Evolutionary conservation across 2,888 invertebrate species (phyloP).

Genomic region (Molanna angustata): DNA sequence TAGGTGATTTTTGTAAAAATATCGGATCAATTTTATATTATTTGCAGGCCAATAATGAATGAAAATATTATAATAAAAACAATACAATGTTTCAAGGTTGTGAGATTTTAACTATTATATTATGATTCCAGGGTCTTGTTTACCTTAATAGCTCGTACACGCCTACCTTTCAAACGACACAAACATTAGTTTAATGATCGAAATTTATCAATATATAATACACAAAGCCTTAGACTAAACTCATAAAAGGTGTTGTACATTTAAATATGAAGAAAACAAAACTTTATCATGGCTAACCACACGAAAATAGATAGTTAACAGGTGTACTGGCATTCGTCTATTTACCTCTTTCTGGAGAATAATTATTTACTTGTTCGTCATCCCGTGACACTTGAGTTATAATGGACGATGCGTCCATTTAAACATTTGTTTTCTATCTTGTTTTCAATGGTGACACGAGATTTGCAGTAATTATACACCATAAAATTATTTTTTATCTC

Average conservation of each 20-base stretch:
- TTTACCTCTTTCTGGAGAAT: slow-evolving; percentile 90
- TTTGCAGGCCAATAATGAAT: no score
- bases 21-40: no score
- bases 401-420: slow-evolving; percentile 98
- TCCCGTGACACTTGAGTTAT: slow-evolving; percentile 97
- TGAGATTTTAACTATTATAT: slow-evolving; percentile 15
- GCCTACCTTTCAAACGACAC: slow-evolving; percentile 26
- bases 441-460: slow-evolving; percentile 53
- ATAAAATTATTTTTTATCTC: slow-evolving; percentile 59
- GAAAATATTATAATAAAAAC: slow-evolving; percentile 25
- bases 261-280: slow-evolving; percentile 1
- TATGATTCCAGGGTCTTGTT: slow-evolving; percentile 24
- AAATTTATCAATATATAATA: no score
- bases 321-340: slow-evolving; percentile 24
- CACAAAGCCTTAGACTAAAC: not conserved
- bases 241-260: not conserved
- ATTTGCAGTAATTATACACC: slow-evolving; percentile 55
- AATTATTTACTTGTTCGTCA: slow-evolving; percentile 93
- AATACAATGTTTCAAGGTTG: slow-evolving; percentile 28
- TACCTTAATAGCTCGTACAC: slow-evolving; percentile 28
- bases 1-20: no score
- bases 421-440: slow-evolving; percentile 57
- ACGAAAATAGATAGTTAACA: slow-evolving; percentile 29
- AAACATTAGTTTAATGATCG: slow-evolving; percentile 7
- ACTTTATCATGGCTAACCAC: not conserved